phyloP scores from a whole-genome alignment of 1,140 invertebrate species.

The Oscheius sp. region DNA sequence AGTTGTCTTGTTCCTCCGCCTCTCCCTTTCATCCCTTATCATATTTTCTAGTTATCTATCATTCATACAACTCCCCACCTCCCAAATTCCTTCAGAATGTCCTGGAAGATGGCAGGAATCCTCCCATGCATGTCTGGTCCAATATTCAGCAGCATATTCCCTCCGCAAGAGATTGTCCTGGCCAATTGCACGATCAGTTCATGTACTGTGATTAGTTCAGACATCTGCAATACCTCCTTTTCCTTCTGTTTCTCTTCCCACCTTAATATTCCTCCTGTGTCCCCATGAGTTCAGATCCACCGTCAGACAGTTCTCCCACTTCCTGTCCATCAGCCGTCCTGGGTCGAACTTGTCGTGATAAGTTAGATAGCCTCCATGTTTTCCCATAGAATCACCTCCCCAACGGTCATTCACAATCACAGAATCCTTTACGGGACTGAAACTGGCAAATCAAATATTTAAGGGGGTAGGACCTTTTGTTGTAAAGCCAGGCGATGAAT shows the following conservation, averaged over 20 bases:
- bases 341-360: slow-evolving; percentile 81
- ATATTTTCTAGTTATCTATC: too few species aligned
- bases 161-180: slow-evolving; percentile 64
- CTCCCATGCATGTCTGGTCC: slow-evolving; percentile 64
- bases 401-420: slow-evolving; percentile 84
- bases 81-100: slow-evolving; percentile 72
- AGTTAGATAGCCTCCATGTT: slow-evolving; percentile 83
- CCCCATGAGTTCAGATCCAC: slow-evolving; percentile 87
- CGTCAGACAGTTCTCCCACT: slow-evolving; percentile 73
- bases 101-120: slow-evolving; percentile 83
- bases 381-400: slow-evolving; percentile 75
- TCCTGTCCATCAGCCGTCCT: slow-evolving; percentile 62
- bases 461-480: slow-evolving; percentile 71
- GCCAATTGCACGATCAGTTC: slow-evolving; percentile 61
- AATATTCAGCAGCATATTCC: slow-evolving; percentile 64
- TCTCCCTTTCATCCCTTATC: too few species aligned
- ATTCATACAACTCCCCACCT: slow-evolving; percentile 66
- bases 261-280: slow-evolving; percentile 70
- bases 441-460: slow-evolving; percentile 17
- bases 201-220: slow-evolving; percentile 59
- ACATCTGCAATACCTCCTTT: background rate
- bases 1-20: background rate
- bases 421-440: slow-evolving; percentile 77
- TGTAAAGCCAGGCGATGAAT: slow-evolving; percentile 86
- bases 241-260: background rate